Conservation (phyloP, 2,113 vertebrate species). For the Asarcornis scutulata region DNA sequence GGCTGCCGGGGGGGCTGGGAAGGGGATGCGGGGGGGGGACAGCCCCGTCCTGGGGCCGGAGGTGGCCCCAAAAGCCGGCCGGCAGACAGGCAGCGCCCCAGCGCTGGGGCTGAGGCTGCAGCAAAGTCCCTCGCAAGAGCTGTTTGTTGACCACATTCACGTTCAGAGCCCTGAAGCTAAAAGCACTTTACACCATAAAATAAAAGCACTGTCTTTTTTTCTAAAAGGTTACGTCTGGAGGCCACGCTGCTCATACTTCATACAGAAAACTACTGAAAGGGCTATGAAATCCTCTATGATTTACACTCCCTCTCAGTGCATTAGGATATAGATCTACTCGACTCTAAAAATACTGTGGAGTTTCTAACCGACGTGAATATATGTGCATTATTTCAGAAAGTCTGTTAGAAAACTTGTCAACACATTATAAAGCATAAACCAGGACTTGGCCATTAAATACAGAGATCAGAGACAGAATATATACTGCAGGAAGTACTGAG, state of each 20-base stretch:
- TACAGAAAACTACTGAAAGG: slow-evolving; percentile 86
- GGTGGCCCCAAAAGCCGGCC: slow-evolving; percentile 36
- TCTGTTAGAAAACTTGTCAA: slow-evolving; percentile 84
- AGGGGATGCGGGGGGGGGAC: too few relatives aligned
- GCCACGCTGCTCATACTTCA: slow-evolving; percentile 85
- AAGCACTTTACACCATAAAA: slow-evolving; percentile 88
- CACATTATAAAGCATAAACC: slow-evolving; percentile 82
- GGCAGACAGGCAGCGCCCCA: background rate
- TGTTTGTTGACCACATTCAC: slow-evolving; percentile 86
- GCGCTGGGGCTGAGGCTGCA: slow-evolving; percentile 37
- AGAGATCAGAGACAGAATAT: slow-evolving; percentile 76
- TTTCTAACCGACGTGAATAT: slow-evolving; percentile 81
- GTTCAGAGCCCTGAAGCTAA: slow-evolving; percentile 84
- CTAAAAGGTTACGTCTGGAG: slow-evolving; percentile 87
- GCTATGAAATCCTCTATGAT: slow-evolving; percentile 85
- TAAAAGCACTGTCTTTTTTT: slow-evolving; percentile 86
- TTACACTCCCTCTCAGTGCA: slow-evolving; percentile 82
- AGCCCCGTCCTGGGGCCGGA: background rate
- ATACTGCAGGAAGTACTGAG: slow-evolving; percentile 72
- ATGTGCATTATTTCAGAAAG: slow-evolving; percentile 83
- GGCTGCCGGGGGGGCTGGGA: too few relatives aligned
- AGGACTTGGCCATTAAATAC: slow-evolving; percentile 78
- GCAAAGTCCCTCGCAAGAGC: slow-evolving; percentile 69
- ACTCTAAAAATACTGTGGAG: slow-evolving; percentile 79
- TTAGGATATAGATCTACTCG: slow-evolving; percentile 82